These are phyloP conservation scores for Fragum fragum DNA, from an alignment of 2,888 invertebrate genomes.

Conservation along the genomic window DNA sequence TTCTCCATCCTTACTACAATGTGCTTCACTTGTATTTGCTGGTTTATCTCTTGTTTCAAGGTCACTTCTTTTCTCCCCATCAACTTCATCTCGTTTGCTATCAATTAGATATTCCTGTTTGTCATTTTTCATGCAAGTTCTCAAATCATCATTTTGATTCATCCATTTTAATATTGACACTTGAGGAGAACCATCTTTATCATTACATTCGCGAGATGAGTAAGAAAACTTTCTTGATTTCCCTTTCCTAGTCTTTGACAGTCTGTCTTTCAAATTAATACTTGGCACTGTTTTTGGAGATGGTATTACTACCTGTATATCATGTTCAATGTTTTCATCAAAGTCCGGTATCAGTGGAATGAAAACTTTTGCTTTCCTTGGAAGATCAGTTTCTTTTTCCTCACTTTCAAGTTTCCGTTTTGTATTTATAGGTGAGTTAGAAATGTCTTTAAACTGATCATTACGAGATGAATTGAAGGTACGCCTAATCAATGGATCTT, in stretches of 20 bases:
- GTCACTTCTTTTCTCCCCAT: constrained; percentile 27
- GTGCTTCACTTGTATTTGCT: neutral
- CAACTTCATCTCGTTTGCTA: constrained; percentile 46
- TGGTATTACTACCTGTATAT: neutral
- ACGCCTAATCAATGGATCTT: neutral
- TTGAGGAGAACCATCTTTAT: constrained; percentile 28
- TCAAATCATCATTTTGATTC: constrained; percentile 30
- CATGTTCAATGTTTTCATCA: constrained; percentile 39
- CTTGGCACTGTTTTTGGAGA: neutral
- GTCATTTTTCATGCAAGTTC: constrained; percentile 30
- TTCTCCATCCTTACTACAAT: neutral
- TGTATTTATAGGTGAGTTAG: constrained; percentile 56
- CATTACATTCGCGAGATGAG: constrained; percentile 4
- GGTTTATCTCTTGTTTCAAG: neutral
- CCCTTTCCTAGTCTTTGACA: constrained; percentile 38
- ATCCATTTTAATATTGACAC: constrained; percentile 51
- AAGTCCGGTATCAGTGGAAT: constrained; percentile 72
- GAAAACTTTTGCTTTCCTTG: constrained; percentile 55
- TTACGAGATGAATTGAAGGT: constrained; percentile 28
- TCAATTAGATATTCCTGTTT: constrained; percentile 34
- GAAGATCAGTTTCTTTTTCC: neutral
- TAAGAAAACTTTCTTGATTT: constrained; percentile 36
- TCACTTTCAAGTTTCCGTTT: constrained; percentile 37
- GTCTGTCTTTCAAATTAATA: constrained; percentile 11
- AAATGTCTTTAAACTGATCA: constrained; percentile 61